phyloP scores from a whole-genome alignment of 1,140 invertebrate genomes.

The Zophobas morio region DNA sequence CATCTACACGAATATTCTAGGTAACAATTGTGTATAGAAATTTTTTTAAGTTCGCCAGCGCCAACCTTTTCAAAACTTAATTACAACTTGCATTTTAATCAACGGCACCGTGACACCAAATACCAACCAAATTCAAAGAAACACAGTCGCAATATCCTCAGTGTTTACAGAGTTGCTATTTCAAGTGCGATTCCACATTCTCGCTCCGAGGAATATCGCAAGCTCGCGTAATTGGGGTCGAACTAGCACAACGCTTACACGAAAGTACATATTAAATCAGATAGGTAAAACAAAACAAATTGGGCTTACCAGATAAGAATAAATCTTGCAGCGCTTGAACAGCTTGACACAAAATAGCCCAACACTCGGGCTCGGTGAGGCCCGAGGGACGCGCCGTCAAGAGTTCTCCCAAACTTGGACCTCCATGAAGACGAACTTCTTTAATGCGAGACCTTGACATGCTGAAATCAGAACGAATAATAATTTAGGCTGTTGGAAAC shows the following conservation, averaged over 20 bases:
- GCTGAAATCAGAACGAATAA: slow-evolving; percentile 33
- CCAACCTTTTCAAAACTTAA: no score
- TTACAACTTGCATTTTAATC: no score
- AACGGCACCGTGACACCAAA: no score
- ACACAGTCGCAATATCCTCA: no score
- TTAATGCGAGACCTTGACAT: slow-evolving; percentile 26
- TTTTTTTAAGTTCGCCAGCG: no score
- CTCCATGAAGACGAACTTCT: slow-evolving; percentile 31
- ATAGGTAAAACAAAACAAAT: neutral
- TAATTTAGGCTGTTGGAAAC: slow-evolving; percentile 4
- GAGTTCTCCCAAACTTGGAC: slow-evolving; percentile 65
- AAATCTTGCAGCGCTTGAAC: slow-evolving; percentile 76
- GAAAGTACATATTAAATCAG: neutral
- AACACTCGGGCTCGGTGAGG: slow-evolving; percentile 72
- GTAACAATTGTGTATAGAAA: no score
- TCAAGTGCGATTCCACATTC: neutral
- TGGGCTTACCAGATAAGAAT: slow-evolving; percentile 73
- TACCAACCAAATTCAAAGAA: no score
- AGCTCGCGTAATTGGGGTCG: neutral
- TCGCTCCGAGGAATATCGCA: neutral
- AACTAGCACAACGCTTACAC: neutral
- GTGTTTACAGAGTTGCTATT: neutral
- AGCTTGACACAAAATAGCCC: slow-evolving; percentile 75
- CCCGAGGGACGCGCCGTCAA: slow-evolving; percentile 71
- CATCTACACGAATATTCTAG: no score